phyloP scores from a whole-genome alignment of 2,113 vertebrate species.

The Fukomys damarensis region DNA sequence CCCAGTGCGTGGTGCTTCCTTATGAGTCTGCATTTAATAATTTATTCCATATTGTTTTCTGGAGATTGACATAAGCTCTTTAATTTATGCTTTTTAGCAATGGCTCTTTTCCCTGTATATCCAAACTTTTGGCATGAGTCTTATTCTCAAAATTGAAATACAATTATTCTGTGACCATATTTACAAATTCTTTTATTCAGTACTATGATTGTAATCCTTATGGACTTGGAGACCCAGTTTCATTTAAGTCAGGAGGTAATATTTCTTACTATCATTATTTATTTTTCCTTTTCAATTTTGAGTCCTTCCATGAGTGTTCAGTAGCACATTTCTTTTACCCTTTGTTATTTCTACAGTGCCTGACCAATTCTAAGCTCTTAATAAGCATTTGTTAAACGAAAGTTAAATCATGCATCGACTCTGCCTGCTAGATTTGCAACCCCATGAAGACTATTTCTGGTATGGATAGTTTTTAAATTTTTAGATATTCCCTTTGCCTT shows the following conservation, averaged over 20 bases:
- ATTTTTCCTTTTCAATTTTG: constrained; percentile 30
- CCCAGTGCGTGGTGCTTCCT: neutral
- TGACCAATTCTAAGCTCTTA: neutral
- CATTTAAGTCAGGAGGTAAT: neutral
- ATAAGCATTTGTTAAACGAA: neutral
- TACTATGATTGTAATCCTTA: neutral
- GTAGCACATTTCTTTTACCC: neutral
- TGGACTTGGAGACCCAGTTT: neutral
- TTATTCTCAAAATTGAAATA: neutral
- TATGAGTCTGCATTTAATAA: neutral
- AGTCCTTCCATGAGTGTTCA: neutral
- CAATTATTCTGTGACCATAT: neutral
- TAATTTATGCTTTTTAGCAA: neutral
- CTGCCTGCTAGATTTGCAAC: neutral
- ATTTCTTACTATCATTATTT: neutral
- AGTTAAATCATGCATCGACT: neutral
- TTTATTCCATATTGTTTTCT: neutral
- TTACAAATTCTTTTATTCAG: neutral
- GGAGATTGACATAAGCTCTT: neutral
- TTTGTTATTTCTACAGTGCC: neutral
- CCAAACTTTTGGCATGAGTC: neutral
- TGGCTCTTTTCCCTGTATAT: neutral
- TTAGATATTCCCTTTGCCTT: neutral
- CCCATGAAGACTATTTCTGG: neutral
- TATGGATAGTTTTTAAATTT: neutral